A percentile compares a stretch with the other conserved stretches of the same genome.
These are phyloP conservation scores for Brachypteracias leptosomus DNA, from an alignment of 2,113 vertebrate species.

Conservation along the genomic window DNA sequence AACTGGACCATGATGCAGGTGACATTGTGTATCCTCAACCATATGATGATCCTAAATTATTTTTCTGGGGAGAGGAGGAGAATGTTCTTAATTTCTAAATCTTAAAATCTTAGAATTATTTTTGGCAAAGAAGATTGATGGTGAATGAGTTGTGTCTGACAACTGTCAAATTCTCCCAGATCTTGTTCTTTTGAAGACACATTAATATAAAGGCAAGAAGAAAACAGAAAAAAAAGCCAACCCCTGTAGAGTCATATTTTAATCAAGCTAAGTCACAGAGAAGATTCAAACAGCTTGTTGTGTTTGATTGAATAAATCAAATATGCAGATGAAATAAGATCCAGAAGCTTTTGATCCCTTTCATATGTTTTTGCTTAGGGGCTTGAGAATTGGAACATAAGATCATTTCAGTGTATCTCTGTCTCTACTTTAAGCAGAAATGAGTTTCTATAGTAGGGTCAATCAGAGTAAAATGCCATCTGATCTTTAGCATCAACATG, in stretches of 20 bases:
- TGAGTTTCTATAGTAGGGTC: background rate
- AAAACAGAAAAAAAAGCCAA: background rate
- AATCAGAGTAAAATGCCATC: background rate
- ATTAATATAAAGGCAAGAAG: background rate
- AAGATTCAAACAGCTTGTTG: constrained; percentile 16
- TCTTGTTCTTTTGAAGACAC: background rate
- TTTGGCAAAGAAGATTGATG: background rate
- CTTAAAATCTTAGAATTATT: background rate
- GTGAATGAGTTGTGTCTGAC: background rate
- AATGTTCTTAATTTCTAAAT: background rate
- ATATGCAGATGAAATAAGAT: constrained; percentile 46
- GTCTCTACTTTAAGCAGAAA: background rate
- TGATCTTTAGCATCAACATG: background rate
- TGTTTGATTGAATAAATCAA: background rate
- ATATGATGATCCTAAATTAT: background rate
- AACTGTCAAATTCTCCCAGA: background rate
- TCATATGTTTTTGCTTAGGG: constrained; percentile 1
- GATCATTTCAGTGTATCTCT: background rate
- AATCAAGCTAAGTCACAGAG: constrained; percentile 23
- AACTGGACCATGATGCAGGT: background rate
- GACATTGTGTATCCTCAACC: background rate
- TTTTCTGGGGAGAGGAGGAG: rapidly evolving
- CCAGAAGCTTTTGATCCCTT: constrained; percentile 38
- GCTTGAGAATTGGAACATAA: background rate
- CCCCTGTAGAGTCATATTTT: background rate